Evolutionary conservation across 2,888 invertebrate genomes (phyloP), one percentile per base, ranked within the genome.

Genomic region (Cerastis leucographa): DNA sequence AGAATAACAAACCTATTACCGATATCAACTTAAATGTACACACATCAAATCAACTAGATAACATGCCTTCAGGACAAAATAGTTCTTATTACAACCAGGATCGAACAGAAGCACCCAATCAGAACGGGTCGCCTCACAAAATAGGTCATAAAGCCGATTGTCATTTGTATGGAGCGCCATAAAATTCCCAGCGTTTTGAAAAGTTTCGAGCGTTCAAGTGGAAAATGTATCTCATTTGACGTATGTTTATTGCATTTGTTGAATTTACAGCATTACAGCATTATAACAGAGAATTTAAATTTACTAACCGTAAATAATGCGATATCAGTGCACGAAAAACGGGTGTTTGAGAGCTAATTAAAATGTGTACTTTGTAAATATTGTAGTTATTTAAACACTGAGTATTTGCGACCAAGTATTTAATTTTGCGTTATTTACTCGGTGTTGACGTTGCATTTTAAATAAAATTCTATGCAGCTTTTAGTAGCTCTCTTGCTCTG

Each of bases 1-100:
- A 74, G 64, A 61, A 78, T 66, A 72, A 51, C 74, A 62, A 81
- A 80, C 51, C 69, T 74, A 74, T 78, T 84, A 78, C 74, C 35
- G 59, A 85, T 66, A 74, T 74, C 59, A 68, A 83, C 75, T 70
- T 44, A 71, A 78, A 83, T 79, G 74, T 75, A 67, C 46, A 78
- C 19, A 85, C 74, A 84, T 84, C 76, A 83, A 84, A 81, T 76
- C 79, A 81, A 76, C 78, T 76, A 76, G 80, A 83, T 85, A 76
- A 82, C 49, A 83, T 76, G 80, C 73, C 76, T 82, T 80, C 75
- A 78, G 76, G 80, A 73, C 81, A 77, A 76, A 84, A 87, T 81
- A 85, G 87, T 81, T 83, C 68, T 49, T 85, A 86, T 85, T 83
- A 78, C 56, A 77, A 17, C 66, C 67, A 78, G 42, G 49, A 75